Percentiles rank a stretch among this genome's conserved stretches.
phyloP scores from a whole-genome alignment of 2,888 invertebrate species.

The Cerceris rybyensis region DNA sequence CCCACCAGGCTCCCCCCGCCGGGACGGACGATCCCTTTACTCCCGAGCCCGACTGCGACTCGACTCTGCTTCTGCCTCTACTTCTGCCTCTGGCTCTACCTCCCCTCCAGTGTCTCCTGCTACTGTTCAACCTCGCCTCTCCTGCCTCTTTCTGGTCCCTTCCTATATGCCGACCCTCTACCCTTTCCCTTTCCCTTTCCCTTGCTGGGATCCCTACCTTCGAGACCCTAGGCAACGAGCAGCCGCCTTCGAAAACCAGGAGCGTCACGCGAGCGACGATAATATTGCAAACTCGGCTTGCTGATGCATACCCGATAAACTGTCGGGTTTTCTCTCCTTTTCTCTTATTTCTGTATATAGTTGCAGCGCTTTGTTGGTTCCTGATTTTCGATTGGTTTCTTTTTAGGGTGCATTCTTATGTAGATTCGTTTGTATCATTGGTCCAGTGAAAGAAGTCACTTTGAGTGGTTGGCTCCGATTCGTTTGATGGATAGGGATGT shows the following conservation, averaged over 20 bases:
- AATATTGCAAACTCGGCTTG: conserved; percentile 69
- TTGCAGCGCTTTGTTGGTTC: neutral
- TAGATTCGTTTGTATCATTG: no score
- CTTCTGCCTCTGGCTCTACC: conserved; percentile 18
- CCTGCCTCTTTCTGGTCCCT: conserved; percentile 1
- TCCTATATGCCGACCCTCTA: neutral
- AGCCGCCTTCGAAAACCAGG: conserved; percentile 66
- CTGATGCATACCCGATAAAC: conserved; percentile 71
- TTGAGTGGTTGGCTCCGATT: no score
- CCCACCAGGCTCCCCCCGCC: conserved; percentile 78
- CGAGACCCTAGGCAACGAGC: conserved; percentile 53
- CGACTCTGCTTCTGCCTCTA: neutral
- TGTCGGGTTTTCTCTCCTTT: conserved; percentile 38
- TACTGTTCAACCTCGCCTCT: conserved; percentile 49
- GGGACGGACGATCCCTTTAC: conserved; percentile 1
- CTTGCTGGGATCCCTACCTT: conserved; percentile 44
- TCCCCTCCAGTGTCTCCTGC: conserved; percentile 46
- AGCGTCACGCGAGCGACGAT: conserved; percentile 73
- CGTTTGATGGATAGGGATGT: no score
- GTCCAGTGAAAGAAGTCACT: no score
- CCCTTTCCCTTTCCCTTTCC: conserved; percentile 29
- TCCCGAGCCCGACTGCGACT: neutral
- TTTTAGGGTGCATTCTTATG: no score
- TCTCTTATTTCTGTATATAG: neutral
- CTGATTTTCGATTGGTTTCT: neutral